Percentiles rank a stretch among this genome's conserved stretches.
Conservation (phyloP, 1,140 invertebrate genomes). For the Papilio polyxenes region DNA sequence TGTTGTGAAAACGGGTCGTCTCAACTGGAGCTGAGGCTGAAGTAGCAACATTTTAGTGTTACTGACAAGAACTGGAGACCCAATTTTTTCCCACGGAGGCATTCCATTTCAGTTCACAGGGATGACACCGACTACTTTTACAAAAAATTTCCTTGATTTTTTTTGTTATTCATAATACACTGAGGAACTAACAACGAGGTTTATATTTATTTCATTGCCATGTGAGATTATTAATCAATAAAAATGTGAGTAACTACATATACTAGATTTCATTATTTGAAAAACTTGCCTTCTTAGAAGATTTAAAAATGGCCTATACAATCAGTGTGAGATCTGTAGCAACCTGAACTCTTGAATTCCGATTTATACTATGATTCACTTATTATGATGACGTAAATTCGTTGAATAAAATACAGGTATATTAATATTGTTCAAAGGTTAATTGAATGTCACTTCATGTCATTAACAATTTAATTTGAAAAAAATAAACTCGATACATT, state of each 20-base stretch:
- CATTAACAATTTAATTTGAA: not conserved
- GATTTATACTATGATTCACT: too few species aligned
- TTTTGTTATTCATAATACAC: not conserved
- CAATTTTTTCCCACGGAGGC: slow-evolving; percentile 9
- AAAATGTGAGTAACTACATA: too few species aligned
- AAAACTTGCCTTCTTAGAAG: too few species aligned
- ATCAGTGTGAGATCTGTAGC: too few species aligned
- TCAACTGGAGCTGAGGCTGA: not conserved
- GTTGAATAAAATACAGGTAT: too few species aligned
- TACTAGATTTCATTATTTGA: too few species aligned
- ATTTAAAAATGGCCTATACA: too few species aligned
- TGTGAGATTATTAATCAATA: too few species aligned
- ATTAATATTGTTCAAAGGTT: not conserved
- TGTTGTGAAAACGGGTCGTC: slow-evolving; percentile 11
- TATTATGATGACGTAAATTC: not conserved
- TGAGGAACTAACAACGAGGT: not conserved
- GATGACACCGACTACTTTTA: not conserved
- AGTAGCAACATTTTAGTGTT: slow-evolving; percentile 12
- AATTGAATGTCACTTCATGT: not conserved
- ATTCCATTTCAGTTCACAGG: slow-evolving; percentile 14
- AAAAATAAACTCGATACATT: slow-evolving; percentile 1
- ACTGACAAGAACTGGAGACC: slow-evolving; percentile 19
- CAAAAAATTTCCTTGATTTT: not conserved
- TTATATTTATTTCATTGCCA: too few species aligned
- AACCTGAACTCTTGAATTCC: too few species aligned